Evolutionary conservation across 2,888 invertebrate species (phyloP).

Genomic region (Camponotus fellah): DNA sequence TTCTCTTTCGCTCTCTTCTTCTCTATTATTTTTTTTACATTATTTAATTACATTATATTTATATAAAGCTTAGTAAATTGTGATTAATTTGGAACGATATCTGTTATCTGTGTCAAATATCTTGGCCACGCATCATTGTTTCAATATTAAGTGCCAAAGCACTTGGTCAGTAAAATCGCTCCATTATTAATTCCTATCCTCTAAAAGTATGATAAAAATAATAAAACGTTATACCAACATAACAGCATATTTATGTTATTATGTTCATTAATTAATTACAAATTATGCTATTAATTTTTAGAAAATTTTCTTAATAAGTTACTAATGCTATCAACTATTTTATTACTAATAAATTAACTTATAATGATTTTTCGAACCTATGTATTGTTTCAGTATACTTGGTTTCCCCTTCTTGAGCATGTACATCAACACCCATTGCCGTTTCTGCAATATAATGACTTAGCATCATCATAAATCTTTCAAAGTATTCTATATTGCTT

Average conservation of each 20-base stretch:
- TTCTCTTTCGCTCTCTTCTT: too few relatives aligned
- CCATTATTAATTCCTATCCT: conserved; percentile 54
- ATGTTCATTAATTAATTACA: too few relatives aligned
- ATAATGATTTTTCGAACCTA: conserved; percentile 79
- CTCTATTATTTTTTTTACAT: too few relatives aligned
- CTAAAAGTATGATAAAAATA: conserved; percentile 46
- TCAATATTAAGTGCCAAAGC: conserved; percentile 49
- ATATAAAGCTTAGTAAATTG: too few relatives aligned
- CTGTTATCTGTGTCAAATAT: too few relatives aligned
- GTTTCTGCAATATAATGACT: conserved; percentile 86
- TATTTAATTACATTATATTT: too few relatives aligned
- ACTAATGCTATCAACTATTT: not conserved
- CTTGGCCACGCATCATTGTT: too few relatives aligned
- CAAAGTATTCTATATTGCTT: not conserved
- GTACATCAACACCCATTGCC: conserved; percentile 89
- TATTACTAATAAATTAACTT: not conserved
- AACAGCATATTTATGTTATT: too few relatives aligned
- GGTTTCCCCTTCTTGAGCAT: conserved; percentile 86
- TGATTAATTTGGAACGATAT: too few relatives aligned
- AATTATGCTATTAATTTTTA: too few relatives aligned
- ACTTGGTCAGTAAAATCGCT: conserved; percentile 71
- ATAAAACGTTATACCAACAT: not conserved
- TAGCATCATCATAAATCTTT: not conserved
- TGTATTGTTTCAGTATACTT: conserved; percentile 87
- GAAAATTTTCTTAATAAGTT: not conserved